Evolutionary conservation across 2,888 invertebrate species (phyloP).

Genomic region (Sepioteuthis lessoniana): DNA sequence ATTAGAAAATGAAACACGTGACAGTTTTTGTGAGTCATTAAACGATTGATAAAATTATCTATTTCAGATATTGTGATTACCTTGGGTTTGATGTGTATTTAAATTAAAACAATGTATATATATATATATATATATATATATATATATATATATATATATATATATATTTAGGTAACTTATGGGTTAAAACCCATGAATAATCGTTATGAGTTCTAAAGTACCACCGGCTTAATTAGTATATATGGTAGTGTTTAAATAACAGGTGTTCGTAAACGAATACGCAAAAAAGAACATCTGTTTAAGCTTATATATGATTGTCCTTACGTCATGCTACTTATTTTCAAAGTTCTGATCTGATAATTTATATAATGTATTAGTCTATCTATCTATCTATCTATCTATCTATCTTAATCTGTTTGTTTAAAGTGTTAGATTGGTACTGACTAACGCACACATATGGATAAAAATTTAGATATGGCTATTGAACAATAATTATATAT

Average conservation of each 20-base stretch:
- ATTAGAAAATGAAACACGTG: no score
- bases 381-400: no score
- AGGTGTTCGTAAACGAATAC: background rate
- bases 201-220: background rate
- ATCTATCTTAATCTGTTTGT: no score
- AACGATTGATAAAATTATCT: no score
- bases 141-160: background rate
- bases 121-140: background rate
- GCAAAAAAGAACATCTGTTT: background rate
- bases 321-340: background rate
- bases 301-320: background rate
- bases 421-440: no score
- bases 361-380: no score
- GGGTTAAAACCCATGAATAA: background rate
- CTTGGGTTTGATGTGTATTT: no score
- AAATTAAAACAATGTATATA: background rate
- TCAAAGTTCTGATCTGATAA: no score
- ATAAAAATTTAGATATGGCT: no score
- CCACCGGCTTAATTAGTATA: background rate
- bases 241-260: background rate
- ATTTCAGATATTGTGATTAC: no score
- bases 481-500: background rate
- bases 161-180: background rate
- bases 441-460: no score
- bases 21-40: no score